Evolutionary conservation across 1,140 invertebrate genomes (phyloP), one percentile per base, ranked within the genome.

Genomic region (Pseudomyrmex cubaensis): DNA sequence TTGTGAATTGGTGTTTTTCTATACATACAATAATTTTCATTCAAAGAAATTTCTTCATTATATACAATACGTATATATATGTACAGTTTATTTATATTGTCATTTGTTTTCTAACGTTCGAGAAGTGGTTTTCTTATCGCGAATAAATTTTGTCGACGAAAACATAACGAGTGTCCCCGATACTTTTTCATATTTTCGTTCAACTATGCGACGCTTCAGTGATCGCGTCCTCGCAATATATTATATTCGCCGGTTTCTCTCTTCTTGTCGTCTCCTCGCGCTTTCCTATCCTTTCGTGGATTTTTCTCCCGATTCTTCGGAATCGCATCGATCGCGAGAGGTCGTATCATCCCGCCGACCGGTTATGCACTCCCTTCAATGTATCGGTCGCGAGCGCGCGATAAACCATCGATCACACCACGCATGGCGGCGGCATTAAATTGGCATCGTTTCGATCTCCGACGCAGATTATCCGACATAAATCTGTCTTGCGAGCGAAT

Each of bases 381-480:
- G 35, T 35, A 72, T 80, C 44, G 70, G 15, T 78, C 64, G 54
- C 54, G 52, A 4, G 63, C 25, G 35, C 13, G 22, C 35, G 52
- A 48, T 13, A 54, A 25, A 35, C 54, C 66, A 80, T 80, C 64
- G 54, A 80, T 80, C 76, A 70, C 66, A 44, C 44, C 50, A 25
- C 12, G 13, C 66, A 25, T 25, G 25, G 54, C 44, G 44, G 44
- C 15, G 54, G 66, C n/a, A 72, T 80, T 80, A 80, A 44, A 80
- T 61, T 22, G 64, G 46, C 54, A 59, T 48, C 17, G 66, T 35
- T 48, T 57, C 5, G 76, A 78, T 72, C 66, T 54, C 56, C 76
- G 54, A 59, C 64, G 76, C 76, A 50, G 76, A 80, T 80, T 80
- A 80, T 80, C 67, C 44, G 12, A 80, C 44, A 80, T 80, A 80